Evolutionary conservation across 1,140 invertebrate genomes (phyloP).

Genomic region (Brachionus paranguensis): DNA sequence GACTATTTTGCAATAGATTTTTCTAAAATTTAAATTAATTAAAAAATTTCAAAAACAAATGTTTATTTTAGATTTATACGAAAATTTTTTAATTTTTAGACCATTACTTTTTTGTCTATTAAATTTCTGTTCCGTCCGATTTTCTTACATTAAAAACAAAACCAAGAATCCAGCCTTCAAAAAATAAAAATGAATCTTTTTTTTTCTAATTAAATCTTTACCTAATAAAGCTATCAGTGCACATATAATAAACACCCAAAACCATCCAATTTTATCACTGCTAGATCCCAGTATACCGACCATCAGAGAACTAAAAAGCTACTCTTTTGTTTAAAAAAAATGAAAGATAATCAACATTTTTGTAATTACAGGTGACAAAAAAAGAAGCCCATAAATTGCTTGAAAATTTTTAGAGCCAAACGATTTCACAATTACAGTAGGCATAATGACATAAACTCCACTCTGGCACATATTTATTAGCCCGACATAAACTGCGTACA

Average conservation of each 20-base stretch:
- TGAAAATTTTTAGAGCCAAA: conserved; percentile 30
- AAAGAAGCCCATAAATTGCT: neutral
- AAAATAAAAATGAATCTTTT: neutral
- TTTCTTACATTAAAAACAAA: neutral
- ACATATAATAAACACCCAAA: neutral
- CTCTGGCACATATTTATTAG: conserved; percentile 45
- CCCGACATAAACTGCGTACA: conserved; percentile 46
- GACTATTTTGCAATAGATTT: no score
- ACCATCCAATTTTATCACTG: neutral
- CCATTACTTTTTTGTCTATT: neutral
- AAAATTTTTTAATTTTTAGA: neutral
- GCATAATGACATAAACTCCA: conserved; percentile 47
- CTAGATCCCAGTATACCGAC: neutral
- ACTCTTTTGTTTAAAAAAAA: neutral
- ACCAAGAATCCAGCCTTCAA: neutral
- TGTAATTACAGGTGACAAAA: neutral
- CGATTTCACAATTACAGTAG: conserved; percentile 31
- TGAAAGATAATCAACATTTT: no score
- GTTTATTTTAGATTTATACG: neutral
- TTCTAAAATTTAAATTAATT: no score
- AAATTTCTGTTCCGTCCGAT: neutral
- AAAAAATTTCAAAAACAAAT: no score
- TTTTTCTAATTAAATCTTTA: neutral
- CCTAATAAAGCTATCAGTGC: neutral
- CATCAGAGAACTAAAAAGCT: neutral